Percentiles rank a stretch among this genome's conserved stretches.
phyloP scores from a whole-genome alignment of 2,113 vertebrate genomes.

The Ceratotherium simum region DNA sequence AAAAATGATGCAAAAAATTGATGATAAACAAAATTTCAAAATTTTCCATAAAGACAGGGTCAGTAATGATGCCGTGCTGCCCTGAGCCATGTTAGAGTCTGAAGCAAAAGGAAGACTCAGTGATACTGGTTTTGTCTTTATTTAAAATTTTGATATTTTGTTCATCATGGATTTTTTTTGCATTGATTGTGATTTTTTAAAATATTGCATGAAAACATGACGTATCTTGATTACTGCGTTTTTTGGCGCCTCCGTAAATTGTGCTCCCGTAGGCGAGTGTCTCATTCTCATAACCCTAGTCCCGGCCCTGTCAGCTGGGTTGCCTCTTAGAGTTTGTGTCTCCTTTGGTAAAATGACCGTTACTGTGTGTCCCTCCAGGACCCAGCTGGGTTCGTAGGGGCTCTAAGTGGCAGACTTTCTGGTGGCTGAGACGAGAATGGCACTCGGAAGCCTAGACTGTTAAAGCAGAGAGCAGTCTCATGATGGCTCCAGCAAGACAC shows the following conservation, averaged over 20 bases:
- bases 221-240: not conserved
- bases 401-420: not conserved
- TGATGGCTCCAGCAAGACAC: not conserved
- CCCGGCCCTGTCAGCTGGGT: not conserved
- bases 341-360: not conserved
- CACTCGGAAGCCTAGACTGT: not conserved
- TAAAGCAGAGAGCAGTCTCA: not conserved
- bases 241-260: not conserved
- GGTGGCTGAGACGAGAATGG: not conserved
- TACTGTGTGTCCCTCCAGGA: not conserved
- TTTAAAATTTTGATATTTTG: not conserved
- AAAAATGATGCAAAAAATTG: not conserved
- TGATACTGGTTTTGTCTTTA: not conserved
- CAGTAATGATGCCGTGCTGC: too few relatives aligned
- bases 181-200: not conserved
- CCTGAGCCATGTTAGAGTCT: too few relatives aligned
- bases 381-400: not conserved
- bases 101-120: not conserved
- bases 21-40: not conserved
- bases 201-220: not conserved
- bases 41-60: not conserved
- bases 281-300: not conserved
- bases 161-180: not conserved
- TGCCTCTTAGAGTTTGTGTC: not conserved
- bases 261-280: fast-evolving